These are phyloP conservation scores for Esox masquinongy DNA, from an alignment of 2,797 vertebrate genomes.

Conservation along the genomic window DNA sequence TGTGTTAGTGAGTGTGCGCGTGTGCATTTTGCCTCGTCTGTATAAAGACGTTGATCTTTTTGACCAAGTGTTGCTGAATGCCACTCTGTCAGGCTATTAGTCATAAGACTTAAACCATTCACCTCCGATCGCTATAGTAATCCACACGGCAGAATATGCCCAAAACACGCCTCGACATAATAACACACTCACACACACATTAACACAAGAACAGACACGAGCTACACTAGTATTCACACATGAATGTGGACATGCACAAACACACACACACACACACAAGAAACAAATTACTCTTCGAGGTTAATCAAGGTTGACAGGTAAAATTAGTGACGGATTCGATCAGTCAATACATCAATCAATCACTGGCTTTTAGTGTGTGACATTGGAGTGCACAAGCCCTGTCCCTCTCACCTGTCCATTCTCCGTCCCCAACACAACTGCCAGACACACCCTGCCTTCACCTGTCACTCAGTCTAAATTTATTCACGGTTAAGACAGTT, in stretches of 20 bases:
- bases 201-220: constrained; percentile 42
- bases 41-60: constrained; percentile 88
- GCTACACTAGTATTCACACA: neutral
- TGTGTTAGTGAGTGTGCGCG: constrained; percentile 1
- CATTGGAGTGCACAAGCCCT: neutral
- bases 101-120: constrained; percentile 68
- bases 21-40: constrained; percentile 73
- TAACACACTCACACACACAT: constrained; percentile 19
- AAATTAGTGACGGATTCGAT: constrained; percentile 56
- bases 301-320: constrained; percentile 47
- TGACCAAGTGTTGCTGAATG: constrained; percentile 88
- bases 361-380: constrained; percentile 8
- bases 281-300: constrained; percentile 52
- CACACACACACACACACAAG: constrained; percentile 7
- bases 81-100: constrained; percentile 79
- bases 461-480: no score
- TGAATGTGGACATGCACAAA: constrained; percentile 29
- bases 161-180: constrained; percentile 47
- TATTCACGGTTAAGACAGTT: neutral
- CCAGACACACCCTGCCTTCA: constrained; percentile 10
- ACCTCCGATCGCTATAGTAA: constrained; percentile 84
- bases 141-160: constrained; percentile 84
- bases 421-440: constrained; percentile 19
- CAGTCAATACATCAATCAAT: constrained; percentile 57
- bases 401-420: constrained; percentile 22